phyloP scores from a whole-genome alignment of 2,797 vertebrate species.

The Percopsis omiscomaycus region DNA sequence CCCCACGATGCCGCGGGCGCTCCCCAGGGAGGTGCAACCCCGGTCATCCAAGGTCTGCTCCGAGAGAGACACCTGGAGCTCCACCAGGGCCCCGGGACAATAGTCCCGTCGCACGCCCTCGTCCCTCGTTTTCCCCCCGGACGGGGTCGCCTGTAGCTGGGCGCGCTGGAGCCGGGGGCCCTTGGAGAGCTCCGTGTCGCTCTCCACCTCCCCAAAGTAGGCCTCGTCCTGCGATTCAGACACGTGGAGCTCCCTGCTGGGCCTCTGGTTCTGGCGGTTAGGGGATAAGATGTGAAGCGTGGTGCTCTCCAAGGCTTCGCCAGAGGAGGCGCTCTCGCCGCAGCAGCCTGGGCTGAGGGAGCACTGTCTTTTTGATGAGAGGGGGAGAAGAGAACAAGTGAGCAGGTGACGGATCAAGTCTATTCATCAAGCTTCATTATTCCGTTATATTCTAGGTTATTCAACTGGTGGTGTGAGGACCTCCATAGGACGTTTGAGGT shows the following conservation, averaged over 20 bases:
- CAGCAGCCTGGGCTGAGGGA: constrained; percentile 47
- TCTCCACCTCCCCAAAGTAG: constrained; percentile 60
- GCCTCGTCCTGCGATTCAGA: constrained; percentile 68
- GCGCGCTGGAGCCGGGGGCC: constrained; percentile 52
- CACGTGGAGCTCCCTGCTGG: constrained; percentile 70
- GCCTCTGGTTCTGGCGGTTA: constrained; percentile 26
- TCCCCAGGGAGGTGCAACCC: constrained; percentile 58
- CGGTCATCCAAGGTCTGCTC: constrained; percentile 63
- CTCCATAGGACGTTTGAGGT: no score
- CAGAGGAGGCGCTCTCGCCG: constrained; percentile 45
- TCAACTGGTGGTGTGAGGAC: no score
- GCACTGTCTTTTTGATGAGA: constrained; percentile 54
- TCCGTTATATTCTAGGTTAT: no score
- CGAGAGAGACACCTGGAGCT: constrained; percentile 86
- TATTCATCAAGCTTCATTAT: no score
- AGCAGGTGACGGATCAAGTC: background rate
- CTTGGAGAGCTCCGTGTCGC: constrained; percentile 50
- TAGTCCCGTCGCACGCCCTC: constrained; percentile 46
- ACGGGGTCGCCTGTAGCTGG: constrained; percentile 53
- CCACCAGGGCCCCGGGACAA: constrained; percentile 76
- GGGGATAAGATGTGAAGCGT: constrained; percentile 79
- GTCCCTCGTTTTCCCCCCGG: constrained; percentile 40
- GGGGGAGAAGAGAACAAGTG: background rate
- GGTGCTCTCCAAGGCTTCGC: constrained; percentile 74
- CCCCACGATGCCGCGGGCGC: constrained; percentile 68